Conservation (phyloP, 2,797 vertebrate species). For the Silurus aristotelis region DNA sequence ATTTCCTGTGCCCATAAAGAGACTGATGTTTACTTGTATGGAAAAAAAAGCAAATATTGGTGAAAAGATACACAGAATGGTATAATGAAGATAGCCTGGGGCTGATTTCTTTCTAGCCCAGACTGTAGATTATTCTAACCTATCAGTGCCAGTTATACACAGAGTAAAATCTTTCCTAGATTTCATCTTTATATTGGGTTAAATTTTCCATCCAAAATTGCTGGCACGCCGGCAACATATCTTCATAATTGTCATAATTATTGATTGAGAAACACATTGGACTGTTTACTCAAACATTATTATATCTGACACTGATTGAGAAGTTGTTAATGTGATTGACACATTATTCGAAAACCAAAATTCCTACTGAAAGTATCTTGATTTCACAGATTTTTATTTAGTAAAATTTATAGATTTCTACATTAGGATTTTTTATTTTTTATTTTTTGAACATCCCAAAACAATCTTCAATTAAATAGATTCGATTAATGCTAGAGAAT, state of each 20-base stretch:
- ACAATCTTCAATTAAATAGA: neutral
- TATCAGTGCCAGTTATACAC: neutral
- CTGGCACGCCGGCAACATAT: neutral
- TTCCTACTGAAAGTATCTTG: neutral
- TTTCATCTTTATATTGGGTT: neutral
- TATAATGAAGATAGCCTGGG: neutral
- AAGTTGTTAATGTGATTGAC: neutral
- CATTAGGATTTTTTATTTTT: too few species aligned
- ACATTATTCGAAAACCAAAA: neutral
- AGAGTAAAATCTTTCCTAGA: neutral
- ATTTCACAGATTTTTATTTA: neutral
- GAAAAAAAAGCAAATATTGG: neutral
- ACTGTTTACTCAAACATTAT: neutral
- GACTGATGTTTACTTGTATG: neutral
- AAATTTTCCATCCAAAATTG: neutral
- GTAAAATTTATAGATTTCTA: neutral
- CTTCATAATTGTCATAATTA: too few species aligned
- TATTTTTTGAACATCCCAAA: neutral
- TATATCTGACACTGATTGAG: neutral
- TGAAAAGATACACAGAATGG: neutral
- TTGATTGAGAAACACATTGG: neutral
- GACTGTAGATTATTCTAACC: neutral
- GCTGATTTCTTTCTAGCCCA: neutral
- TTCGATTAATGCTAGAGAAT: neutral
- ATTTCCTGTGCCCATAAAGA: neutral